These are phyloP conservation scores for Cyanistes caeruleus DNA, from an alignment of 2,113 vertebrate species.

Conservation along the genomic window DNA sequence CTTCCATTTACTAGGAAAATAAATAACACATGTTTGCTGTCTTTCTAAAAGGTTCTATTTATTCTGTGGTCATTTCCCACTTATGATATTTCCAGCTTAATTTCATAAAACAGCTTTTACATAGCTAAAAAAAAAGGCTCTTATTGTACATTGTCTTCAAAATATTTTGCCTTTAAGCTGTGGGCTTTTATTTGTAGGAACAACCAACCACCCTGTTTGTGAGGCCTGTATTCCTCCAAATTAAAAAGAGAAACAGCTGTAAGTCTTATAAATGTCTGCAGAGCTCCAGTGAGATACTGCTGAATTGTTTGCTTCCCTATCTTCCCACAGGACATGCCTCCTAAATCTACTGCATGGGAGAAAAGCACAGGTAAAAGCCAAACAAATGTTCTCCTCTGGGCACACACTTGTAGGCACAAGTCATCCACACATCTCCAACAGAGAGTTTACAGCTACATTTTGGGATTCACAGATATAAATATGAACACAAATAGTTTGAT, in stretches of 20 bases:
- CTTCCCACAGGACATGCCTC: slow-evolving; percentile 14
- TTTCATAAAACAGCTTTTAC: slow-evolving; percentile 83
- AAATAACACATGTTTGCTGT: slow-evolving; percentile 94
- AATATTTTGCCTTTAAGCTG: slow-evolving; percentile 77
- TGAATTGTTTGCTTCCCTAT: slow-evolving; percentile 8
- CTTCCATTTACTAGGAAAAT: slow-evolving; percentile 95
- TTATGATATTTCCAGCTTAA: slow-evolving; percentile 83
- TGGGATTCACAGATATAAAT: neutral
- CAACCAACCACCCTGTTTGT: slow-evolving; percentile 53
- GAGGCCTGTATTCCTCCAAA: slow-evolving; percentile 57
- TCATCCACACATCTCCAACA: neutral
- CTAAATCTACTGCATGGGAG: slow-evolving; percentile 10
- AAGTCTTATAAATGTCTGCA: slow-evolving; percentile 29
- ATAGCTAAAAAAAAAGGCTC: slow-evolving; percentile 63
- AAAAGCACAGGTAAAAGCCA: slow-evolving; percentile 55
- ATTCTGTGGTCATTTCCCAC: slow-evolving; percentile 83
- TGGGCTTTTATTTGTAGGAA: slow-evolving; percentile 74
- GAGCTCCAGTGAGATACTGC: slow-evolving; percentile 10
- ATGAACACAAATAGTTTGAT: neutral
- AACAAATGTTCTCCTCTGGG: slow-evolving; percentile 1
- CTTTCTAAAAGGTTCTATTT: slow-evolving; percentile 82
- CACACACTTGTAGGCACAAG: neutral
- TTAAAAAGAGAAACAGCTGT: slow-evolving; percentile 74
- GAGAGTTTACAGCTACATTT: neutral
- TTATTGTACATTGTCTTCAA: slow-evolving; percentile 79